Evolutionary conservation across 2,797 vertebrate species (phyloP).

Genomic region (Anolis apletophallus): DNA sequence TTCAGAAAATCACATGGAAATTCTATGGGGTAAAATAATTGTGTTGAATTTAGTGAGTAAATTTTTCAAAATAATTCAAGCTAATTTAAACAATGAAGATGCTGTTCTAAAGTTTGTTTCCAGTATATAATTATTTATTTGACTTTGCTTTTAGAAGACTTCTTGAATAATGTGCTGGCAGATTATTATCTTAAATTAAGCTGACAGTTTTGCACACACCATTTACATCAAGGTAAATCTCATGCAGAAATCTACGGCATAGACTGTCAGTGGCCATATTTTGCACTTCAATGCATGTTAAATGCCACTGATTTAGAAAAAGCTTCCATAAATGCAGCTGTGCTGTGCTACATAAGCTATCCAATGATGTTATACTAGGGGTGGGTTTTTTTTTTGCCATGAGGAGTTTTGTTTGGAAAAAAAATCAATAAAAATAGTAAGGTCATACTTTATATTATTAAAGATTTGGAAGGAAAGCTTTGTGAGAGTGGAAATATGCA

Average conservation of each 20-base stretch:
- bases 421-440: neutral
- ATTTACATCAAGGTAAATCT: neutral
- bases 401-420: neutral
- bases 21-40: neutral
- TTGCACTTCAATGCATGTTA: neutral
- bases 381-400: conserved; percentile 17
- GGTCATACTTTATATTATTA: neutral
- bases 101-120: neutral
- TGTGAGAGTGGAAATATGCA: neutral
- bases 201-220: neutral
- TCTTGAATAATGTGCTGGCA: neutral
- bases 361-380: neutral
- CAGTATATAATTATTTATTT: neutral
- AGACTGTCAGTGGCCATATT: neutral
- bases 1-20: neutral
- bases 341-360: neutral
- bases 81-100: neutral
- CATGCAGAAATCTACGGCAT: conserved; percentile 10
- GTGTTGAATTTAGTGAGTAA: neutral
- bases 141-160: neutral
- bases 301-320: conserved; percentile 1
- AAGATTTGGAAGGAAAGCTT: neutral
- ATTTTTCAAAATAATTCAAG: neutral
- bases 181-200: neutral
- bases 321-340: neutral